phyloP scores from a whole-genome alignment of 2,888 invertebrate genomes.

The Nomada ruficornis region DNA sequence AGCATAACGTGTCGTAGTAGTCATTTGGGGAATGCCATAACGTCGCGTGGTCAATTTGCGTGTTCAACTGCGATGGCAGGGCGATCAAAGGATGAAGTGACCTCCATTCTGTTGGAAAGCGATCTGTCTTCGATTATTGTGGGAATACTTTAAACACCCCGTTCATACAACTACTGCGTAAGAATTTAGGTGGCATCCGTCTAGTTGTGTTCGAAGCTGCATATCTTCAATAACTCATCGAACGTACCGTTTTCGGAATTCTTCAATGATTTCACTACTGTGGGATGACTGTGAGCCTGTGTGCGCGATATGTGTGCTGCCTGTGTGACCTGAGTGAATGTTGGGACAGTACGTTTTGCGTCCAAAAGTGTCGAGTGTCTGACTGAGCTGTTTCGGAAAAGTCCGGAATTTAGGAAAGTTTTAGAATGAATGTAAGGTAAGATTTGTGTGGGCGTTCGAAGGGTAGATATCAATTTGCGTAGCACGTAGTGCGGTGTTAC shows the following conservation, averaged over 20 bases:
- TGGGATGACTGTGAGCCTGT: too few relatives aligned
- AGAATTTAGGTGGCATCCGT: background rate
- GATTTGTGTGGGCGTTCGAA: too few relatives aligned
- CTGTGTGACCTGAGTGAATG: too few relatives aligned
- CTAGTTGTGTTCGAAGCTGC: background rate
- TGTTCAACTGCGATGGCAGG: conserved; percentile 52
- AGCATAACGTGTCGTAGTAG: conserved; percentile 64
- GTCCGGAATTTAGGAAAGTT: too few relatives aligned
- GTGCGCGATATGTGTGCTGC: too few relatives aligned
- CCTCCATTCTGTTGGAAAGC: conserved; percentile 43
- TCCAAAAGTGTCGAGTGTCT: too few relatives aligned
- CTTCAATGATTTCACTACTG: background rate
- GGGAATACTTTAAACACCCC: background rate
- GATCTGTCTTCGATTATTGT: conserved; percentile 45
- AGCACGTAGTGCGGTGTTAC: too few relatives aligned
- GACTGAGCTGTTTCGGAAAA: too few relatives aligned
- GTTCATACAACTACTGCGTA: background rate
- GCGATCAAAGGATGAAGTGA: conserved; percentile 56
- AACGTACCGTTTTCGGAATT: background rate
- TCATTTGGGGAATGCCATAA: conserved; percentile 71
- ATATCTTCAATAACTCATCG: background rate
- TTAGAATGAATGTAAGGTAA: too few relatives aligned
- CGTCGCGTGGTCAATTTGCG: conserved; percentile 70
- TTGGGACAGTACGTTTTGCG: too few relatives aligned
- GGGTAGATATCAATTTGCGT: too few relatives aligned